phyloP scores from a whole-genome alignment of 1,140 invertebrate genomes.

The Bombus haemorrhoidalis region DNA sequence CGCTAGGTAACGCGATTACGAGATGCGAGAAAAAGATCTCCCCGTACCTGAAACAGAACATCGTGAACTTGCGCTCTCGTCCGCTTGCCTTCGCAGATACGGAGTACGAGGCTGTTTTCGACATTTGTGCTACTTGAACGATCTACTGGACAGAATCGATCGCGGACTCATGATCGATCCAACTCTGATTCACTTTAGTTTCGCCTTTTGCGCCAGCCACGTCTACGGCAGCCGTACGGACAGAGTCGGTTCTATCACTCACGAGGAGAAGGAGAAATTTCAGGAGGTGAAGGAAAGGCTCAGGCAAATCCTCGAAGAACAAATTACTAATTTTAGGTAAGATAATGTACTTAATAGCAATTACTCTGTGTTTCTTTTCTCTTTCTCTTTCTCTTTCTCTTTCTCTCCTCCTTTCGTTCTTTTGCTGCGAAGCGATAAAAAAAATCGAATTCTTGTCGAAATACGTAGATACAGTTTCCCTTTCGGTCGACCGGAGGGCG shows the following conservation, averaged over 20 bases:
- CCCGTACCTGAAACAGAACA: neutral
- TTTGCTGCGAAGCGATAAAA: no score
- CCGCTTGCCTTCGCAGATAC: slow-evolving; percentile 85
- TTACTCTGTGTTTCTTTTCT: neutral
- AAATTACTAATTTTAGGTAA: slow-evolving; percentile 99
- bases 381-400: neutral
- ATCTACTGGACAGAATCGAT: slow-evolving; percentile 97
- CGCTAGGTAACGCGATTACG: slow-evolving; percentile 84
- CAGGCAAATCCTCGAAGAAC: slow-evolving; percentile 95
- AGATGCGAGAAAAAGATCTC: neutral
- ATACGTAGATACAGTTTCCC: slow-evolving; percentile 95
- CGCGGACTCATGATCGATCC: slow-evolving; percentile 98
- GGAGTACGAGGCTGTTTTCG: slow-evolving; percentile 98
- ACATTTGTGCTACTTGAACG: slow-evolving; percentile 97
- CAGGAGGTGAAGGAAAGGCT: slow-evolving; percentile 98
- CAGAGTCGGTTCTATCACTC: slow-evolving; percentile 98
- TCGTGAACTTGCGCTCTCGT: neutral
- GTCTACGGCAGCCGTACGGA: slow-evolving; percentile 98
- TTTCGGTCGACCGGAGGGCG: slow-evolving; percentile 98
- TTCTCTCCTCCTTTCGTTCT: neutral
- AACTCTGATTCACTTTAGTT: slow-evolving; percentile 98
- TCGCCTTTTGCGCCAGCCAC: slow-evolving; percentile 99
- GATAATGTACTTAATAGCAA: neutral
- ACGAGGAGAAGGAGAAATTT: slow-evolving; percentile 99
- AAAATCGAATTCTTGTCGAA: neutral